Evolutionary conservation across 2,113 vertebrate species (phyloP).

Genomic region (Chaetura pelagica): DNA sequence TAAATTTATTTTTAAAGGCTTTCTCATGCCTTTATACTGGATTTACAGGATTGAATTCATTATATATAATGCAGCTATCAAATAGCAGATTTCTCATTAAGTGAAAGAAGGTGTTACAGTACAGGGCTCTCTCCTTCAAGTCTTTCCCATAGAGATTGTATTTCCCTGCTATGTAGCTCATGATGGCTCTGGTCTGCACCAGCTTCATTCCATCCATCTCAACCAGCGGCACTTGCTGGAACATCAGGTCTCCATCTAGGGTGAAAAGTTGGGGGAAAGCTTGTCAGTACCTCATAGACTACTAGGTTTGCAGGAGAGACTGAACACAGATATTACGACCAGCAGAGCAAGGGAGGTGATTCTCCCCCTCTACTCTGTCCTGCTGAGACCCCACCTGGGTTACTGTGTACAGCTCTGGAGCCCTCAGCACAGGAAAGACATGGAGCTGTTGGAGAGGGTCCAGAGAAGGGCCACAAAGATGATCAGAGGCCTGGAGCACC

Average conservation of each 20-base stretch:
- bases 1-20: too few species aligned
- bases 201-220: conserved; percentile 93
- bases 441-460: too few species aligned
- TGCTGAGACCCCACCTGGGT: too few species aligned
- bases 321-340: not conserved
- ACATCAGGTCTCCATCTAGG: conserved; percentile 81
- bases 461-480: too few species aligned
- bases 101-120: conserved; percentile 2
- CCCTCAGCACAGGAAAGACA: too few species aligned
- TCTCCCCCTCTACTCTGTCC: too few species aligned
- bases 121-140: conserved; percentile 86
- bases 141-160: conserved; percentile 88
- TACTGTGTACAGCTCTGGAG: too few species aligned
- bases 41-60: not conserved
- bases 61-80: not conserved
- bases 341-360: too few species aligned
- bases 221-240: conserved; percentile 90
- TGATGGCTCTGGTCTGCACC: conserved; percentile 87
- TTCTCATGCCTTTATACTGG: not conserved
- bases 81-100: not conserved
- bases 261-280: not conserved
- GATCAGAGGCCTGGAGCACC: too few species aligned
- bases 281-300: not conserved
- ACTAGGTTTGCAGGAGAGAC: not conserved
- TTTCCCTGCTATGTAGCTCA: conserved; percentile 90